Evolutionary conservation across 2,888 invertebrate species (phyloP), one percentile per base, ranked within the genome.

Genomic region (Nomada fabriciana): DNA sequence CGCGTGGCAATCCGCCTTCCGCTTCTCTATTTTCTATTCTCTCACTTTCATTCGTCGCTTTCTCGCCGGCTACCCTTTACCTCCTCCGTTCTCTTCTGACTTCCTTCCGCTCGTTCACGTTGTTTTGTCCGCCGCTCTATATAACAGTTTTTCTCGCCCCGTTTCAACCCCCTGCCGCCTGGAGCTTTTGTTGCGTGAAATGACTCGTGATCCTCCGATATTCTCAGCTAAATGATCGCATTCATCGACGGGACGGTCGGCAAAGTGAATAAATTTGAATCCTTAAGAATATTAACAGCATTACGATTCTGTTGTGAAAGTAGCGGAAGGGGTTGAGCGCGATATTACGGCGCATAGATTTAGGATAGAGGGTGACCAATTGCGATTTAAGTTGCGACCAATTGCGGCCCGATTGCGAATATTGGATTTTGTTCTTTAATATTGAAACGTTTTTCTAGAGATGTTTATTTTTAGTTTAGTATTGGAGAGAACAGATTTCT

Each of bases 91-190:
- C 15, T 50, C 25, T 42, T 52, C 10, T 20, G 43, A 18, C 47
- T n/a, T 25, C 7, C 5, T 42, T 53, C 61, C 43, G 36, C 15
- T 29, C 43, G 25, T 0, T 1, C 15, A 11, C 50, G 20, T 11
- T 47, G 15, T 59, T 65, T 57, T 36, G 47, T 74, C 29, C 65
- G 15, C 3, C 55, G 42, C 47, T 15, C 9, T 13, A 36, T 36
- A 36, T 13, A 55, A 53, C 15, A 61, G 47, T 72, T 76, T 76
- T 61, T 72, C 61, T 25, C 53, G 29, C 10, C 42, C 52, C 20
- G 23, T 61, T 59, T 42, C 23, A 70, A 25, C 23, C 9, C 20
- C 10, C 36, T 36, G 36, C 5, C 36, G 36, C 7, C 36, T 7
- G 36, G 36, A 36, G 29, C 52, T 50, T 73, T 74, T 73, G 65